Conservation (phyloP, 2,113 vertebrate species). For the Oxyruncus cristatus region DNA sequence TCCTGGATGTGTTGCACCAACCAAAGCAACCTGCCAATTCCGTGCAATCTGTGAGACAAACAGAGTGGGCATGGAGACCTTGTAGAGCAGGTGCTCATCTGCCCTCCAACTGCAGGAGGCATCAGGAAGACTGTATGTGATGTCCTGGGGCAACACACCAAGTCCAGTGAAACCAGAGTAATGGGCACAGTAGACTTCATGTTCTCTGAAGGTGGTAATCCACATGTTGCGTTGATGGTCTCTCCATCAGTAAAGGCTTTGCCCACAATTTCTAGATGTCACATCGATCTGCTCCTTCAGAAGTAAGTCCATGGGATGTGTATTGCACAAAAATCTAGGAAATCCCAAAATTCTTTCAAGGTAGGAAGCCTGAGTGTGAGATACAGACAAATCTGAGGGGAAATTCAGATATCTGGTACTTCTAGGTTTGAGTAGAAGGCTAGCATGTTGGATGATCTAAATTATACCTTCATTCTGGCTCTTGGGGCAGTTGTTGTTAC, state of each 20-base stretch:
- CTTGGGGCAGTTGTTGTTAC: neutral
- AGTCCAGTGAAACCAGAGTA: neutral
- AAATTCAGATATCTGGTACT: neutral
- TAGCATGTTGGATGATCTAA: neutral
- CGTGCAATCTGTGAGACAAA: rapidly evolving
- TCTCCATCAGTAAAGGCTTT: neutral
- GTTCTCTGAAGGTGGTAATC: neutral
- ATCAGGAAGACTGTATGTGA: rapidly evolving
- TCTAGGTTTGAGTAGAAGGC: neutral
- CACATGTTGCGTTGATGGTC: neutral
- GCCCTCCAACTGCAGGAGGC: neutral
- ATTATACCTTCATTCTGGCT: neutral
- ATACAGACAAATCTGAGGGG: neutral
- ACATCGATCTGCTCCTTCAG: neutral
- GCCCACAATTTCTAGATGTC: neutral
- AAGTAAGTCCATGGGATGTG: neutral
- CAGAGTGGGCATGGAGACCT: neutral
- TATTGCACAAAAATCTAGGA: neutral
- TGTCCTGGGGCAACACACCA: neutral
- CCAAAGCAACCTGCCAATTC: neutral
- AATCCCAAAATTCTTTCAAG: neutral
- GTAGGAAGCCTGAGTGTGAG: neutral
- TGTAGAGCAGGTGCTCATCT: neutral
- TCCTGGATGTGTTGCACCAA: neutral
- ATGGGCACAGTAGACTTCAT: neutral